Conservation (phyloP, 2,888 invertebrate genomes). For the Oegoconia quadripuncta region DNA sequence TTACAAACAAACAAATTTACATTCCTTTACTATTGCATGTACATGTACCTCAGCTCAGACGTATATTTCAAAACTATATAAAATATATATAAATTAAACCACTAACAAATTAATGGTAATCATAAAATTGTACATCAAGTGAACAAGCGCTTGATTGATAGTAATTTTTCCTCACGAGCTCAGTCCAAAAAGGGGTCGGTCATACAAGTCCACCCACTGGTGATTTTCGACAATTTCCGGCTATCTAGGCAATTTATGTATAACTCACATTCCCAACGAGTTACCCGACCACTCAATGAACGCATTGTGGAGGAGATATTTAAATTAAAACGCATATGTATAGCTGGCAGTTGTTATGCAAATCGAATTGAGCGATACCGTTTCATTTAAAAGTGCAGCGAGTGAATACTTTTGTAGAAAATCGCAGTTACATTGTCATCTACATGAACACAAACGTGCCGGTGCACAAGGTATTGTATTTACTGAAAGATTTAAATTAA, state of each 20-base stretch:
- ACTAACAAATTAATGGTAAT: slow-evolving; percentile 37
- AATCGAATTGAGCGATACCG: slow-evolving; percentile 31
- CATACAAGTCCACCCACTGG: slow-evolving; percentile 49
- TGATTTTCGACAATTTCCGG: slow-evolving; percentile 58
- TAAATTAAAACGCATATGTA: slow-evolving; percentile 52
- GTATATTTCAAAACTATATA: no score
- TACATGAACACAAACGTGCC: slow-evolving; percentile 26
- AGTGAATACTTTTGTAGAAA: slow-evolving; percentile 20
- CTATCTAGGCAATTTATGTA: slow-evolving; percentile 50
- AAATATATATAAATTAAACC: no score
- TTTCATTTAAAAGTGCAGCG: slow-evolving; percentile 28
- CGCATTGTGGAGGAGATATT: slow-evolving; percentile 43
- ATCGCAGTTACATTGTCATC: neutral
- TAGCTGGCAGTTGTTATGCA: slow-evolving; percentile 43
- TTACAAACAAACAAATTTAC: no score
- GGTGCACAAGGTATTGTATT: slow-evolving; percentile 26
- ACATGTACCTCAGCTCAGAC: no score
- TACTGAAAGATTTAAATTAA: slow-evolving; percentile 22
- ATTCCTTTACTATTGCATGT: no score
- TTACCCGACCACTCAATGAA: slow-evolving; percentile 37
- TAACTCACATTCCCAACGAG: slow-evolving; percentile 37
- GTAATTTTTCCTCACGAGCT: slow-evolving; percentile 51
- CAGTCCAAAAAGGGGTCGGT: slow-evolving; percentile 44
- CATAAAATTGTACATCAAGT: slow-evolving; percentile 45
- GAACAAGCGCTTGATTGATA: slow-evolving; percentile 22